Evolutionary conservation across 2,888 invertebrate genomes (phyloP), one percentile per base, ranked within the genome.

Genomic region (Eumacrocentrus americanus): DNA sequence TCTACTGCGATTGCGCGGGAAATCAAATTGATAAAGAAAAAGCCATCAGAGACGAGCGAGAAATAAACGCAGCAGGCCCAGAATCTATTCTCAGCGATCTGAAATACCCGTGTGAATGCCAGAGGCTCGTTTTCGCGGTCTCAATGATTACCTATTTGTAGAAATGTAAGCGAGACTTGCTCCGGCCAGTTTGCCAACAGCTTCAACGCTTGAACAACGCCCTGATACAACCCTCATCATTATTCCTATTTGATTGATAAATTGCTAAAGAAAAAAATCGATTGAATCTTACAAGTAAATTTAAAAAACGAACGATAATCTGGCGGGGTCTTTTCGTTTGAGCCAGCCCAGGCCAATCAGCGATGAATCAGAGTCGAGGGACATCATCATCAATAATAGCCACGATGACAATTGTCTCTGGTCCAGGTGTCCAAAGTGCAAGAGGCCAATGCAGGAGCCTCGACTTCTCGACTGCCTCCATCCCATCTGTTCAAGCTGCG

Each of bases 341-440:
- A 20, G 42, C 42, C 42, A 42, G 20, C 16, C 20, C 16, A 16
- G 42, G 42, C 16, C 18, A 51, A 25, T 42, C 3, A 40, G 16
- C 12, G 37, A 50, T 29, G 34, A 58, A 7, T 16, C 20, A 14
- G 40, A 42, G 14, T 14, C 22, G 0, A 12, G 12, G 12, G 2
- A 6, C 14, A 12, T 25, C 9, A 20, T 7, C 9, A 42, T 2
- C 9, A 18, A 20, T n/a, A 14, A 12, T 25, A 12, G 23, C 23
- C 2, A 20, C n/a, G 25, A 46, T 46, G 56, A 66, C n/a, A 65
- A 67, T 12, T 61, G 66, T 16, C 44, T 64, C 1, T 66, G 67
- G 65, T 78, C 78, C 61, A 75, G 62, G 60, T 79, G 79, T 64
- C 79, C 78, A 12, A 68, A 74, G 63, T 79, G 79, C 57, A 69